These are phyloP conservation scores for Camponotus fellah DNA, from an alignment of 2,888 invertebrate species.

Conservation along the genomic window DNA sequence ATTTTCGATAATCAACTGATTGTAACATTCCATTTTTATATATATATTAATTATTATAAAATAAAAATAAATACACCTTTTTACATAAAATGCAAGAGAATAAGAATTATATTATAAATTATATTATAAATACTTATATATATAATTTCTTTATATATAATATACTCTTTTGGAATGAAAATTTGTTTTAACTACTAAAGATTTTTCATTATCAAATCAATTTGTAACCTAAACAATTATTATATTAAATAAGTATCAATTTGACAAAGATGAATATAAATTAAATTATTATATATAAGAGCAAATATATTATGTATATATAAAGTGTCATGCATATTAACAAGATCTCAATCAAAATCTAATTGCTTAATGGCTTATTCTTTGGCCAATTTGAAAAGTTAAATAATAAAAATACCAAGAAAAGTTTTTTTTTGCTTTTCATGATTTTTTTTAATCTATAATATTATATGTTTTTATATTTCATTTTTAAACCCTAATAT, in stretches of 20 bases:
- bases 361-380: background rate
- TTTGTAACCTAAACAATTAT: constrained; percentile 6
- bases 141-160: constrained; percentile 10
- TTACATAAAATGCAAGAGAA: constrained; percentile 44
- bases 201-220: constrained; percentile 15
- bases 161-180: constrained; percentile 19
- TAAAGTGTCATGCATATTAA: background rate
- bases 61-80: constrained; percentile 44
- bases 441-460: background rate
- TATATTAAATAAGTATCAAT: constrained; percentile 29
- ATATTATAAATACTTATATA: background rate
- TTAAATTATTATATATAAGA: constrained; percentile 1
- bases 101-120: background rate
- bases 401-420: background rate
- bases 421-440: background rate
- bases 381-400: background rate
- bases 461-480: background rate
- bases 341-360: background rate
- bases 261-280: background rate
- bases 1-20: background rate
- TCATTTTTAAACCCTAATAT: background rate
- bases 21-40: background rate
- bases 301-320: background rate
- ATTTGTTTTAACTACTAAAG: constrained; percentile 22
- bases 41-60: constrained; percentile 52